Percentiles rank a stretch among this genome's conserved stretches.
Evolutionary conservation across 1,140 invertebrate genomes (phyloP).

Genomic region (Amyelois transitella): DNA sequence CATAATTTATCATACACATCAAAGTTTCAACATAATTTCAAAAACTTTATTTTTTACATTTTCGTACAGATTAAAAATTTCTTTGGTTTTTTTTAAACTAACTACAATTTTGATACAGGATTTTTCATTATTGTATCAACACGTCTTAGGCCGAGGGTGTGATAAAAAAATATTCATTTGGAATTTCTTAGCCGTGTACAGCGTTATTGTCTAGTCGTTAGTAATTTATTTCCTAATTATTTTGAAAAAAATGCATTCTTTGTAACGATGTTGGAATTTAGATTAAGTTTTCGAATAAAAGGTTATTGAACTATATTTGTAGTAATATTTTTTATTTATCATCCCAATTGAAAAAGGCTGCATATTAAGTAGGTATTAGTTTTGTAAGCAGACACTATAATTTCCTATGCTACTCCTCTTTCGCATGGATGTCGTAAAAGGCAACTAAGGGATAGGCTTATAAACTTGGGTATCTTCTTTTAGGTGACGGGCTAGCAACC

Average conservation of each 20-base stretch:
- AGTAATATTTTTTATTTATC: constrained; percentile 8
- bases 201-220: constrained; percentile 63
- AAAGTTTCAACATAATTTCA: too few relatives aligned
- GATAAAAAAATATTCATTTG: constrained; percentile 38
- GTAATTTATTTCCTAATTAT: constrained; percentile 50
- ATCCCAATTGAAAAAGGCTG: too few relatives aligned
- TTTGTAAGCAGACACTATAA: too few relatives aligned
- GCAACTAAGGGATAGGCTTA: too few relatives aligned
- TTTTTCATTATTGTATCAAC: constrained; percentile 1
- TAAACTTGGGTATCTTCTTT: too few relatives aligned
- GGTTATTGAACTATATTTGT: constrained; percentile 48
- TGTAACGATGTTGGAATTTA: constrained; percentile 53
- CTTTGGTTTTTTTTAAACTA: not conserved
- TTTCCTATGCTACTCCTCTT: too few relatives aligned
- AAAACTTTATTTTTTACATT: too few relatives aligned
- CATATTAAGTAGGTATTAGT: too few relatives aligned
- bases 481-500: too few relatives aligned
- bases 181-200: constrained; percentile 37
- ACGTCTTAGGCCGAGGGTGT: not conserved
- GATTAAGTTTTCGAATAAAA: constrained; percentile 68
- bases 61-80: not conserved
- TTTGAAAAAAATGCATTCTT: constrained; percentile 32
- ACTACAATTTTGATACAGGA: not conserved
- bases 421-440: too few relatives aligned
- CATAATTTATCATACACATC: too few relatives aligned